phyloP scores from a whole-genome alignment of 2,797 vertebrate genomes.

The Pteropus rufus region DNA sequence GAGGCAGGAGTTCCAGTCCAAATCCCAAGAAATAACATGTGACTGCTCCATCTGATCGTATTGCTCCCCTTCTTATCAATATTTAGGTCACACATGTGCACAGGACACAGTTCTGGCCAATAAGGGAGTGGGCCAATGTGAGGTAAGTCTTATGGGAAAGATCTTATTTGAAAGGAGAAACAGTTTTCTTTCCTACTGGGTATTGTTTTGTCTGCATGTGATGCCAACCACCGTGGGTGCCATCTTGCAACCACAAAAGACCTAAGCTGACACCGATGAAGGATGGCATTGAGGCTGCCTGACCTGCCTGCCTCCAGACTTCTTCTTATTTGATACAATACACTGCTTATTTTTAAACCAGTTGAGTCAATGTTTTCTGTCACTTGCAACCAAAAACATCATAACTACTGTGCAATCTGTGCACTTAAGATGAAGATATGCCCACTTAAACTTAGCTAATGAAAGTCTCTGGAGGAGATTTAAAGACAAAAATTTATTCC shows the following conservation, averaged over 20 bases:
- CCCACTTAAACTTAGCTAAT: not conserved
- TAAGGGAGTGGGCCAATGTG: not conserved
- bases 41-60: not conserved
- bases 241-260: not conserved
- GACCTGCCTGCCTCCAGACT: not conserved
- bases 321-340: not conserved
- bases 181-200: not conserved
- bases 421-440: not conserved
- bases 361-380: not conserved
- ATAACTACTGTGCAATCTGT: not conserved
- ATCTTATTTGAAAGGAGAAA: not conserved
- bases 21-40: not conserved
- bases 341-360: not conserved
- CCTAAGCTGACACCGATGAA: not conserved
- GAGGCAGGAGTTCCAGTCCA: not conserved
- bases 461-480: constrained; percentile 19
- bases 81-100: not conserved
- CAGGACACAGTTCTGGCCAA: not conserved
- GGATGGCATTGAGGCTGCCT: not conserved
- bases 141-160: not conserved
- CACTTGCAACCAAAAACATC: not conserved
- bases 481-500: not conserved
- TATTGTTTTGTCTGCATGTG: not conserved
- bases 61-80: not conserved
- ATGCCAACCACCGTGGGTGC: not conserved